Conservation (phyloP, 2,888 invertebrate genomes). For the Temnothorax ravouxi region DNA sequence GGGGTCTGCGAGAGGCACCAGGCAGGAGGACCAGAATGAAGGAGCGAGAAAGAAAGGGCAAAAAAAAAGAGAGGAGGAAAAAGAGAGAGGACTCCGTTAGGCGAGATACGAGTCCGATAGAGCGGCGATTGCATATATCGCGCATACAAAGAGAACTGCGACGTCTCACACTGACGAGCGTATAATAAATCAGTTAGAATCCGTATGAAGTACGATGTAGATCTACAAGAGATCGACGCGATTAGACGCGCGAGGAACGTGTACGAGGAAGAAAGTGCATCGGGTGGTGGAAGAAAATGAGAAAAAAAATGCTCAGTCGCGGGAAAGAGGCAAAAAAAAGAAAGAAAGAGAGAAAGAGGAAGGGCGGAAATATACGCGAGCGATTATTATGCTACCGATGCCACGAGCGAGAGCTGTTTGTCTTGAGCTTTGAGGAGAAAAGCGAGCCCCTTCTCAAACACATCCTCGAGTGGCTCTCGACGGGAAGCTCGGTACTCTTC, state of each 20-base stretch:
- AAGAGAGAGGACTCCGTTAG: conserved; percentile 65
- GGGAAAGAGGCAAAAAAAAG: conserved; percentile 15
- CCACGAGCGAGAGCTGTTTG: conserved; percentile 77
- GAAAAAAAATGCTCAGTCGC: conserved; percentile 37
- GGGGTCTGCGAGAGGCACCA: conserved; percentile 56
- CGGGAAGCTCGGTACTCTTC: conserved; percentile 80
- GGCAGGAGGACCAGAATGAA: conserved; percentile 39
- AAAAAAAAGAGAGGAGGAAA: conserved; percentile 38
- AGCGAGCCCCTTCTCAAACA: conserved; percentile 78
- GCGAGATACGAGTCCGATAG: conserved; percentile 77
- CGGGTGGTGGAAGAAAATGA: conserved; percentile 34
- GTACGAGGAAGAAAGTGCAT: conserved; percentile 50
- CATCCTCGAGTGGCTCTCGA: conserved; percentile 80
- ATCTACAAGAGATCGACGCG: conserved; percentile 57
- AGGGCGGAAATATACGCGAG: conserved; percentile 65
- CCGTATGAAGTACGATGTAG: conserved; percentile 55
- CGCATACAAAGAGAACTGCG: conserved; percentile 75
- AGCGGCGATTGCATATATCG: conserved; percentile 75
- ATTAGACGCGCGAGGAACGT: conserved; percentile 54
- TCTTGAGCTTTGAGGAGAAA: conserved; percentile 77
- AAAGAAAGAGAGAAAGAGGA: conserved; percentile 19
- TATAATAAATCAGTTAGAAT: conserved; percentile 54
- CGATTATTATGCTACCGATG: conserved; percentile 80
- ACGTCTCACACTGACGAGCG: conserved; percentile 57
- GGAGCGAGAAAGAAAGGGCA: conserved; percentile 22